Evolutionary conservation across 2,888 invertebrate genomes (phyloP).

Genomic region (Willowsia nigromaculata): DNA sequence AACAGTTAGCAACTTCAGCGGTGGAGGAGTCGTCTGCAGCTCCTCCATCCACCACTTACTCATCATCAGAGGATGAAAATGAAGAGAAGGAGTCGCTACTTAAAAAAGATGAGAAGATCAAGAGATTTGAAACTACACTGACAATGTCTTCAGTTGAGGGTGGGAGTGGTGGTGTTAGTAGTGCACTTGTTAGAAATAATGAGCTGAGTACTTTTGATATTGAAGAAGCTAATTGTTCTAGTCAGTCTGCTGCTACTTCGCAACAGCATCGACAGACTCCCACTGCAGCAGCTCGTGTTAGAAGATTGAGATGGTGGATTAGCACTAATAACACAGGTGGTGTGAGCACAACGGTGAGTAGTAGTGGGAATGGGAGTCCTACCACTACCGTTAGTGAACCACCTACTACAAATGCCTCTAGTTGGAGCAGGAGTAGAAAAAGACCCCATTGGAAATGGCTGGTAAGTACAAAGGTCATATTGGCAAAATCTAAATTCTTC

Average conservation of each 20-base stretch:
- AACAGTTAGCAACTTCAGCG: slow-evolving; percentile 47
- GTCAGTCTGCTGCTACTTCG: slow-evolving; percentile 26
- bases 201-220: slow-evolving; percentile 67
- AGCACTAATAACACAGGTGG: slow-evolving; percentile 49
- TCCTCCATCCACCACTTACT: not conserved
- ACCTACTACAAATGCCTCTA: not conserved
- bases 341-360: slow-evolving; percentile 21
- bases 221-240: slow-evolving; percentile 64
- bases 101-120: slow-evolving; percentile 33
- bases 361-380: slow-evolving; percentile 17
- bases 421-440: slow-evolving; percentile 29
- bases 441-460: slow-evolving; percentile 50
- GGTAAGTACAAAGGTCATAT: slow-evolving; percentile 27
- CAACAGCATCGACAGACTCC: not conserved
- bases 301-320: slow-evolving; percentile 68
- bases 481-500: too few relatives aligned
- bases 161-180: slow-evolving; percentile 4
- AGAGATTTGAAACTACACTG: not conserved
- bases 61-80: slow-evolving; percentile 58
- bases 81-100: slow-evolving; percentile 54
- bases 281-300: slow-evolving; percentile 26
- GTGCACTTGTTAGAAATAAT: slow-evolving; percentile 42
- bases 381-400: slow-evolving; percentile 19
- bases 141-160: not conserved
- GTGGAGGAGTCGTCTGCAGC: not conserved